Evolutionary conservation across 2,113 vertebrate species (phyloP).

Genomic region (Nothobranchius furzeri): DNA sequence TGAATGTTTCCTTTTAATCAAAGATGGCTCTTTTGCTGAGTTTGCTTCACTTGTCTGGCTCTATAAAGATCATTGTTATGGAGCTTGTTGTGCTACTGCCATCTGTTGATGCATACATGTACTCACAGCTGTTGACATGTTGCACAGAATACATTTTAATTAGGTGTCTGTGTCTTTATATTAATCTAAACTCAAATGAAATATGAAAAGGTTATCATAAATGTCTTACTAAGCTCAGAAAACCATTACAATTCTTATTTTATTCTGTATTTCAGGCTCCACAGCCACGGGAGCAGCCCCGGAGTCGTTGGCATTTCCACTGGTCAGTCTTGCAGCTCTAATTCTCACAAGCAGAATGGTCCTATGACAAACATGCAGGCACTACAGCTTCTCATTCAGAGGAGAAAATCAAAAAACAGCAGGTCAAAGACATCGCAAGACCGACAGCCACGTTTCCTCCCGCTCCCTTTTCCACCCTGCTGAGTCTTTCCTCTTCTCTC

Average conservation of each 20-base stretch:
- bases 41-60: not conserved
- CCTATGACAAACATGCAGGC: conserved; percentile 72
- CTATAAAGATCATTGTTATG: not conserved
- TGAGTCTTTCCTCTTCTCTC: conserved; percentile 45
- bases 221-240: not conserved
- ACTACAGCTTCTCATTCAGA: conserved; percentile 34
- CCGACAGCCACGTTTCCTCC: conserved; percentile 36
- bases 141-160: not conserved
- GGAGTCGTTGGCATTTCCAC: conserved; percentile 76
- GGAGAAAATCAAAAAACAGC: conserved; percentile 39
- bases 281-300: conserved; percentile 84
- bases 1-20: conserved; percentile 17
- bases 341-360: conserved; percentile 87
- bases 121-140: conserved; percentile 6
- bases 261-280: conserved; percentile 77
- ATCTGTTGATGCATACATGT: conserved; percentile 37
- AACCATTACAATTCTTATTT: conserved; percentile 8
- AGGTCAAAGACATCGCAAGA: conserved; percentile 51
- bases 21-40: not conserved
- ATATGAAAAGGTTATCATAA: not conserved
- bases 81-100: conserved; percentile 46
- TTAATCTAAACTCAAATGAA: not conserved
- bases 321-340: conserved; percentile 83
- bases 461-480: conserved; percentile 41
- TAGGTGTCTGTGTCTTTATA: not conserved